phyloP scores from a whole-genome alignment of 2,113 vertebrate genomes.

The Macquaria australasica region DNA sequence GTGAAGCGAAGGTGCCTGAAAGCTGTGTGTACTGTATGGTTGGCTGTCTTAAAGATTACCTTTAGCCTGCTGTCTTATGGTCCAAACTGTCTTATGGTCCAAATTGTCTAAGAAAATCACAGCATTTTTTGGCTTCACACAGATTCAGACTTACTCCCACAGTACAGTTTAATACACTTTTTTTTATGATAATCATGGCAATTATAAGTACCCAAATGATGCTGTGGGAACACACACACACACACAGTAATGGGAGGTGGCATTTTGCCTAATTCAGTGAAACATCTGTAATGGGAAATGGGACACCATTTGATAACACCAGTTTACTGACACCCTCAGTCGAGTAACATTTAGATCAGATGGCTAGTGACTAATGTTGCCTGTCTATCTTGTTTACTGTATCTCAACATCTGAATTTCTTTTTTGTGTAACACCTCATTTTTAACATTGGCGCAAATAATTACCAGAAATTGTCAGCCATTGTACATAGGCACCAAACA shows the following conservation, averaged over 20 bases:
- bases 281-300: constrained; percentile 1
- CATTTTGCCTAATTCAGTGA: background rate
- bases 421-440: background rate
- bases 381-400: constrained; percentile 12
- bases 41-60: constrained; percentile 19
- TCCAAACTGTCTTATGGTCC: background rate
- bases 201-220: background rate
- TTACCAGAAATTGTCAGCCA: background rate
- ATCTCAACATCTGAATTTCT: background rate
- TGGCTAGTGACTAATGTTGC: background rate
- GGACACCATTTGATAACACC: background rate
- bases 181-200: constrained; percentile 8
- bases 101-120: constrained; percentile 10
- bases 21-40: constrained; percentile 7
- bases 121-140: background rate
- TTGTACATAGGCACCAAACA: background rate
- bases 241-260: background rate
- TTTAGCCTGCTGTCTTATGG: constrained; percentile 14
- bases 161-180: background rate
- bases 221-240: background rate
- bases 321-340: background rate
- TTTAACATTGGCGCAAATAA: background rate
- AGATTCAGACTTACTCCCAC: background rate
- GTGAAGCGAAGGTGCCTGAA: constrained; percentile 41
- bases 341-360: background rate